Evolutionary conservation across 1,140 invertebrate genomes (phyloP), one percentile per base, ranked within the genome.

Genomic region (Scaptomyza pallida): DNA sequence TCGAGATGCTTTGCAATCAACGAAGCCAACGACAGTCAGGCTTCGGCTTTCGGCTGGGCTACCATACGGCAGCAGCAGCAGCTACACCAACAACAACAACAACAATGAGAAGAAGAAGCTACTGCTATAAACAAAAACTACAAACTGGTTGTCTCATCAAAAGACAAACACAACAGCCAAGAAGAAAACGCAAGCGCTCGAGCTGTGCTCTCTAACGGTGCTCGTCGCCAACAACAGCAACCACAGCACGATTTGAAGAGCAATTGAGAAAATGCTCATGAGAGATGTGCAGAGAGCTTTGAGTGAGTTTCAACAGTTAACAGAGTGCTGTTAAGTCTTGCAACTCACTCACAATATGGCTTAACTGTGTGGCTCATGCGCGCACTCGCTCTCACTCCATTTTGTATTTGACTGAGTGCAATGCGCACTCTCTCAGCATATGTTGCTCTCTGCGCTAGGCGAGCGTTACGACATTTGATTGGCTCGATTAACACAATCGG

Each of bases 401-500:
- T 83, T 83, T 83, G 80, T 83, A 69, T 70, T 64, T 56, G 13
- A 21, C 19, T 54, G 50, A 37, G 71, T 16, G 5, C 1, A 35
- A 37, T 40, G 13, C 54, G 15, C 55, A 35, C 15, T 8, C 33
- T 41, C 35, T 30, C 33, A 8, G 5, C 59, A 70, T 21, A 54
- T 56, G 48, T 50, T 33, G 30, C 52, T 30, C 72, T 68, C 65
- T 30, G 33, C 17, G 37, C 8, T 19, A 57, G 16, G 59, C 56
- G 43, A 74, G 54, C 81, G 75, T 88, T 88, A 72, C 72, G 73
- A 89, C 76, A 90, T 90, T 90, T 90, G 88, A 90, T 90, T 90
- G 88, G 88, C 88, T 90, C 82, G 88, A 90, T 90, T 90, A 88
- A 88, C 89, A 81, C 88, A 90, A 90, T 90, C 88, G 82, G 88